phyloP scores from a whole-genome alignment of 2,113 vertebrate genomes.

The Reinhardtius hippoglossoides region DNA sequence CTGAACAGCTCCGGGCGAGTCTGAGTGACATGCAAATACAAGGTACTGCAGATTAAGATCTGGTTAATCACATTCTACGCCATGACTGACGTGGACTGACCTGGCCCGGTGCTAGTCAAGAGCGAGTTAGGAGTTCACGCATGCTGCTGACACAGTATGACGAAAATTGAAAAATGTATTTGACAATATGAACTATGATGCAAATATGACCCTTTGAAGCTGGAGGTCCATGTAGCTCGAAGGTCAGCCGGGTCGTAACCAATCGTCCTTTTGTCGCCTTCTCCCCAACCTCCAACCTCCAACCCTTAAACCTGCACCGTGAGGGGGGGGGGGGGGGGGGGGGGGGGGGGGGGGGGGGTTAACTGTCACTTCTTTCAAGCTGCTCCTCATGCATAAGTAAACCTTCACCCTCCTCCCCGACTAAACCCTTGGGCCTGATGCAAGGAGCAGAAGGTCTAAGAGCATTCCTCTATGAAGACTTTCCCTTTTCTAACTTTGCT shows the following conservation, averaged over 20 bases:
- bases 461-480: conserved; percentile 71
- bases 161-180: conserved; percentile 52
- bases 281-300: conserved; percentile 24
- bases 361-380: conserved; percentile 58
- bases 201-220: conserved; percentile 66
- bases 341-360: conserved; percentile 8
- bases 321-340: conserved; percentile 17
- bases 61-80: conserved; percentile 54
- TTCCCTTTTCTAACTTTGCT: conserved; percentile 74
- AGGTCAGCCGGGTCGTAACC: conserved; percentile 40
- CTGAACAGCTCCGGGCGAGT: conserved; percentile 64
- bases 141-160: conserved; percentile 62
- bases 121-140: conserved; percentile 15
- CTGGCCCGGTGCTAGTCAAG: conserved; percentile 11
- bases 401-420: conserved; percentile 43
- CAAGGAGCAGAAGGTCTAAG: conserved; percentile 67
- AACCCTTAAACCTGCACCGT: conserved; percentile 11
- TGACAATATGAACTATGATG: conserved; percentile 72
- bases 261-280: conserved; percentile 45
- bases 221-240: conserved; percentile 40
- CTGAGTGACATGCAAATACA: conserved; percentile 77
- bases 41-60: conserved; percentile 31
- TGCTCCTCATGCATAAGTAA: conserved; percentile 62
- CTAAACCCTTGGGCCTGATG: conserved; percentile 30
- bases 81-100: conserved; percentile 35